Percentiles rank a stretch among this genome's conserved stretches.
Evolutionary conservation across 2,888 invertebrate species (phyloP).

Genomic region (Leptopilina drosophilae): DNA sequence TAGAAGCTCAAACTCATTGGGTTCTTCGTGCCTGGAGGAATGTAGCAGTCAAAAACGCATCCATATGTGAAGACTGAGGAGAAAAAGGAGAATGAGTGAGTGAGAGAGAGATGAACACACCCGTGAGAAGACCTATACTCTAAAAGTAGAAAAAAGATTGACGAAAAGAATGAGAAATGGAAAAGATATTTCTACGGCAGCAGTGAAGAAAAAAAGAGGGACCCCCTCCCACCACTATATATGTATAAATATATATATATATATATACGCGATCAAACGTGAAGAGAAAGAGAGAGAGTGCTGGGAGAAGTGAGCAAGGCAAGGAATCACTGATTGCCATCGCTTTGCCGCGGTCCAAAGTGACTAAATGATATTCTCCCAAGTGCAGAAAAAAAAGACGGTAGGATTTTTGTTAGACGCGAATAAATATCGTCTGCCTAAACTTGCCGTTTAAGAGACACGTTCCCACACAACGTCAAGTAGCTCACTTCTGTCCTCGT

Average conservation of each 20-base stretch:
- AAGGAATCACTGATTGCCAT: slow-evolving; percentile 38
- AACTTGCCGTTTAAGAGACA: slow-evolving; percentile 17
- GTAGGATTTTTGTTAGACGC: slow-evolving; percentile 23
- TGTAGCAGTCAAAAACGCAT: slow-evolving; percentile 51
- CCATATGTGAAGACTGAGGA: slow-evolving; percentile 32
- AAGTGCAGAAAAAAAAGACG: slow-evolving; percentile 9
- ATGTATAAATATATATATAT: background rate
- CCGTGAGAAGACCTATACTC: slow-evolving; percentile 51
- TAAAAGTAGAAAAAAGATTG: slow-evolving; percentile 47
- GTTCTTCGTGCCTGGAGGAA: slow-evolving; percentile 47
- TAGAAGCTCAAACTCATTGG: slow-evolving; percentile 32
- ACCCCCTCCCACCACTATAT: background rate
- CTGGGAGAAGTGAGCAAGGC: slow-evolving; percentile 24
- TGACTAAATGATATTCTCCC: slow-evolving; percentile 35
- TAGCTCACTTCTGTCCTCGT: slow-evolving; percentile 23
- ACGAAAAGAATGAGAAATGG: slow-evolving; percentile 44
- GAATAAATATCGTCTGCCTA: slow-evolving; percentile 35
- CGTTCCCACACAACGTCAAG: slow-evolving; percentile 17
- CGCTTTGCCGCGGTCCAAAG: slow-evolving; percentile 1
- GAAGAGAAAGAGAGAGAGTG: background rate
- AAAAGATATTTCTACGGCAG: slow-evolving; percentile 32
- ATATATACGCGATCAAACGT: slow-evolving; percentile 27
- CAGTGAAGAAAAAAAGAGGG: slow-evolving; percentile 30
- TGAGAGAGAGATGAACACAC: slow-evolving; percentile 47
- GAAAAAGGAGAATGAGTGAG: background rate